These are phyloP conservation scores for Pristionchus exspectatus DNA, from an alignment of 2,888 invertebrate genomes.

Conservation along the genomic window DNA sequence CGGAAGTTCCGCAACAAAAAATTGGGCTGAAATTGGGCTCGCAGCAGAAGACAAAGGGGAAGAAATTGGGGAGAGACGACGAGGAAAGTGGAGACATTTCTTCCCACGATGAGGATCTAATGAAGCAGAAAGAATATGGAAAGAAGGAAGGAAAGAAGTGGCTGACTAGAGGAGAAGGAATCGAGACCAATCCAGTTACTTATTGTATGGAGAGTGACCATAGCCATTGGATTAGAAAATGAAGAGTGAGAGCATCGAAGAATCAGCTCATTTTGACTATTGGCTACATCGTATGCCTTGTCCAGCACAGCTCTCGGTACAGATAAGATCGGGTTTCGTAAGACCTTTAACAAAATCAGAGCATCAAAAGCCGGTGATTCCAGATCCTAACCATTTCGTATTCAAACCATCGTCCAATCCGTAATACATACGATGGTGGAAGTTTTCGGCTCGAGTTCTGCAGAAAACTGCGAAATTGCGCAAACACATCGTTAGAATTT, in stretches of 20 bases:
- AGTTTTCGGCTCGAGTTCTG: no score
- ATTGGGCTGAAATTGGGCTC: background rate
- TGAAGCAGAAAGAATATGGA: conserved; percentile 49
- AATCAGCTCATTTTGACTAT: no score
- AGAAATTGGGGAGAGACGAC: background rate
- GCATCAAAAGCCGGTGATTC: no score
- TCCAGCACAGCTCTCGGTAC: no score
- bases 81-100: conserved; percentile 49
- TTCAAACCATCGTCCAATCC: no score
- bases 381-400: no score
- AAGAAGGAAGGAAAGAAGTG: background rate
- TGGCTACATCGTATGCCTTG: no score
- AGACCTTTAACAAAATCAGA: no score
- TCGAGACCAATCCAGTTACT: background rate
- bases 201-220: background rate
- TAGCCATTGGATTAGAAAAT: background rate
- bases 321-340: no score
- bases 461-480: no score
- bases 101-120: conserved; percentile 50
- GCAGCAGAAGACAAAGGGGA: conserved; percentile 1
- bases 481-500: no score
- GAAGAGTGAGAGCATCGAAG: background rate
- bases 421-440: no score
- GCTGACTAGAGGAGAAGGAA: background rate
- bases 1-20: background rate